Evolutionary conservation across 1,140 invertebrate species (phyloP), one percentile per base, ranked within the genome.

Genomic region (Tetraneura akinire): DNA sequence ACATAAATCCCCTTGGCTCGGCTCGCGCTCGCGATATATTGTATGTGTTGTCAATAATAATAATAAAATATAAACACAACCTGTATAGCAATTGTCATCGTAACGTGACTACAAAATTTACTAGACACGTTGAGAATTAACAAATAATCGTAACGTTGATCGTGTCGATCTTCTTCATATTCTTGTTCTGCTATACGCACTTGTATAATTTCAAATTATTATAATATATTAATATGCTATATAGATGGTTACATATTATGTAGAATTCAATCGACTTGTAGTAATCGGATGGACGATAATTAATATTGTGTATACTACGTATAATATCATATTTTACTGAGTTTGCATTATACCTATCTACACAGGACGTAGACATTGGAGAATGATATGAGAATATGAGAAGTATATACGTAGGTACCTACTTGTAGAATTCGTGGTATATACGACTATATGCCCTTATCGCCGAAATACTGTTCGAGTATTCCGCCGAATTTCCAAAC

Each of bases 61-160:
- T 42, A 45, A 74, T 53, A 74, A 45, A 57, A 74, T n/a, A 74
- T 76, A 76, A 62, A 78, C 55, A 78, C 47, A 55, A 47, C n/a
- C 29, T 37, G 16, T 21, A 60, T 29, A 76, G 73, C n/a, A 16
- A 60, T 78, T 26, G 26, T 71, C 68, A n/a, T 71, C 23, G n/a
- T 37, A 78, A 78, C 55, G 74, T 78, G 55, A 62, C 42, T 62
- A 78, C 74, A 9, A 37, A 78, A 62, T 78, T 60, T 47, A 55
- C 62, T 71, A 55, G 74, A 78, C 74, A 78, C 62, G 74, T 47
- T 23, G 8, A 1, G 74, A 78, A 78, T 78, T 78, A 78, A 60
- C n/a, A 78, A 62, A 74, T 37, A 57, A 74, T 42, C 10, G 51
- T 42, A 14, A 21, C 3, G 8, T 3, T 10, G 11, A 3, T 26